Evolutionary conservation across 2,888 invertebrate genomes (phyloP), one percentile per base, ranked within the genome.

Genomic region (Sicus ferrugineus): DNA sequence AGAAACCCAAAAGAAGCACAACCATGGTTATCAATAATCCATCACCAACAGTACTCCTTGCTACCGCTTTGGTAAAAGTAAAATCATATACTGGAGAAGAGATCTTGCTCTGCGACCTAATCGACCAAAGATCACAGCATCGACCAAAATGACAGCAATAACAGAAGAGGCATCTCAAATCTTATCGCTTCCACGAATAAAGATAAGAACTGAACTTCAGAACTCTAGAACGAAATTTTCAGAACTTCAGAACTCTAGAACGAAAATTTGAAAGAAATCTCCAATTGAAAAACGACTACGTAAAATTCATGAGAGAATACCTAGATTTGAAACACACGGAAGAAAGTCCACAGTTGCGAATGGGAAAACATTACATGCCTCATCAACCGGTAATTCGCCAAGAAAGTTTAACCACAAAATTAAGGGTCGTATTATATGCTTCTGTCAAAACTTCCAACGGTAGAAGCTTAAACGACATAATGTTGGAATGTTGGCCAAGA

Each of bases 401-500:
- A n/a, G n/a, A n/a, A n/a, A n/a, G n/a, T n/a, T n/a, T n/a, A n/a
- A n/a, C n/a, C n/a, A n/a, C n/a, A n/a, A n/a, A n/a, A n/a, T n/a
- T n/a, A n/a, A n/a, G n/a, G n/a, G n/a, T n/a, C n/a, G n/a, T n/a
- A n/a, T n/a, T n/a, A n/a, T n/a, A n/a, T n/a, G n/a, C n/a, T n/a
- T n/a, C n/a, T n/a, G n/a, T n/a, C n/a, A n/a, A n/a, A n/a, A n/a
- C n/a, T n/a, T n/a, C n/a, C n/a, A n/a, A n/a, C n/a, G n/a, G n/a
- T n/a, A n/a, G n/a, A n/a, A n/a, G n/a, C n/a, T n/a, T n/a, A n/a
- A n/a, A n/a, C n/a, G n/a, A 77, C 5, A 63, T 72, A 4, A 72
- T 79, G 56, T 64, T 72, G 54, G 63, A 72, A 5, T 81, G n/a
- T n/a, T n/a, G 81, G 0, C 80, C 80, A 1, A 70, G 11, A 38